These are phyloP conservation scores for Myiopsitta monachus DNA, from an alignment of 2,113 vertebrate genomes.

Conservation along the genomic window DNA sequence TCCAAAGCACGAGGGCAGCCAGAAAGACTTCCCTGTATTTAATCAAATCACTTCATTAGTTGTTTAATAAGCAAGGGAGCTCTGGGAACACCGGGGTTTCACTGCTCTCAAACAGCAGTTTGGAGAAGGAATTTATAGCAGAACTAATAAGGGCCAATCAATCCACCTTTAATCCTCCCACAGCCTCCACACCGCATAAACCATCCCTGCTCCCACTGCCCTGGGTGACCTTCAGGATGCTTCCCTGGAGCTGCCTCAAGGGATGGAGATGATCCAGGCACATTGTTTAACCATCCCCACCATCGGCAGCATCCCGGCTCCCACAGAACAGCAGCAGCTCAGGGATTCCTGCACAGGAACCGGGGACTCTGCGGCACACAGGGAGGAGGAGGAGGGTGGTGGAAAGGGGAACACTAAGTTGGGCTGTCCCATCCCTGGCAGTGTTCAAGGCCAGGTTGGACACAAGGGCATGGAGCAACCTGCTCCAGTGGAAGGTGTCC, in stretches of 20 bases:
- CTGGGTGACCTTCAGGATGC: accelerated
- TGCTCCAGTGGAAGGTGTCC: neutral
- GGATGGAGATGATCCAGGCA: neutral
- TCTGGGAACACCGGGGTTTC: slow-evolving; percentile 2
- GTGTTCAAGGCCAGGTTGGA: neutral
- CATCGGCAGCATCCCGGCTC: accelerated
- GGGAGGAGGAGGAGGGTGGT: neutral
- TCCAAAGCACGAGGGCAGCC: neutral
- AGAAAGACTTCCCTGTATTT: neutral
- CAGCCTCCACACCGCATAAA: neutral
- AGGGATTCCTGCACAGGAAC: accelerated
- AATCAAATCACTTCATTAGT: slow-evolving; percentile 49
- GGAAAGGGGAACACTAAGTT: neutral
- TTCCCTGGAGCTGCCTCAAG: neutral
- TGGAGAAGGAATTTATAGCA: neutral
- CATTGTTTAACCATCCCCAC: accelerated
- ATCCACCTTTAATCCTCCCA: neutral
- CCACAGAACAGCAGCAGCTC: neutral
- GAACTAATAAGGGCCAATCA: neutral
- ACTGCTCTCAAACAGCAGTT: neutral
- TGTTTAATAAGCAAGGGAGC: slow-evolving; percentile 46
- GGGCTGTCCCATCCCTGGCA: neutral
- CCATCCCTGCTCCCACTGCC: neutral
- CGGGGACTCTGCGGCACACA: accelerated
- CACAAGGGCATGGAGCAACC: neutral